Conservation (phyloP, 2,797 vertebrate genomes). For the Pipistrellus pipistrellus region DNA sequence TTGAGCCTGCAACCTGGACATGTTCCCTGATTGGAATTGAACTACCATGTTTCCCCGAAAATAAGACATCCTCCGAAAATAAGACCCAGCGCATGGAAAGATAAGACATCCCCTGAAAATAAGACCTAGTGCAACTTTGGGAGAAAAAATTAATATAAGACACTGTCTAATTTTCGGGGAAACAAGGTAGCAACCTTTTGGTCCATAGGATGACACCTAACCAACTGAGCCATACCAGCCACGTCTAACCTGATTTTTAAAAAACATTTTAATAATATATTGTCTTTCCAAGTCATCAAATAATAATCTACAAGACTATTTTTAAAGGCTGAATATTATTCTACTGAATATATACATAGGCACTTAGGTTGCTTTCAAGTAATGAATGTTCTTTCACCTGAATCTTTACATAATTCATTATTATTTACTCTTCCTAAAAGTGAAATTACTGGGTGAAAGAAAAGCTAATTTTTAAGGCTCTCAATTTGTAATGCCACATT, state of each 20-base stretch:
- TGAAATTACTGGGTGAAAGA: conserved; percentile 4
- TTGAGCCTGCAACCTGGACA: neutral
- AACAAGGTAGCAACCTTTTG: neutral
- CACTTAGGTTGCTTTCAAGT: conserved; percentile 11
- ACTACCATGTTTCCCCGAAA: too few relatives aligned
- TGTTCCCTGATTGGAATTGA: neutral
- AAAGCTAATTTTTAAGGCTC: neutral
- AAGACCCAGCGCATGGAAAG: too few relatives aligned
- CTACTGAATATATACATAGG: neutral
- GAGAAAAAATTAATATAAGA: too few relatives aligned
- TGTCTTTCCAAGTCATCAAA: conserved; percentile 1
- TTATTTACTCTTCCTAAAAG: conserved; percentile 44
- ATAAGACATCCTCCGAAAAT: too few relatives aligned
- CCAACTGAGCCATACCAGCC: neutral
- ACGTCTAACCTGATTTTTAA: neutral
- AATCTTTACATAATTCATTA: neutral
- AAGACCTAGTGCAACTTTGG: too few relatives aligned
- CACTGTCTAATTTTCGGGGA: too few relatives aligned
- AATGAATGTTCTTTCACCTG: neutral
- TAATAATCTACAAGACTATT: neutral
- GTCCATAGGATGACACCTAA: neutral
- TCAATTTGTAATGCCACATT: neutral
- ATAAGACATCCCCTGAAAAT: too few relatives aligned
- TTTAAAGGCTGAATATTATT: conserved; percentile 23
- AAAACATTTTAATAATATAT: neutral